Evolutionary conservation across 2,113 vertebrate genomes (phyloP), one percentile per base, ranked within the genome.

Genomic region (Strigops habroptila): DNA sequence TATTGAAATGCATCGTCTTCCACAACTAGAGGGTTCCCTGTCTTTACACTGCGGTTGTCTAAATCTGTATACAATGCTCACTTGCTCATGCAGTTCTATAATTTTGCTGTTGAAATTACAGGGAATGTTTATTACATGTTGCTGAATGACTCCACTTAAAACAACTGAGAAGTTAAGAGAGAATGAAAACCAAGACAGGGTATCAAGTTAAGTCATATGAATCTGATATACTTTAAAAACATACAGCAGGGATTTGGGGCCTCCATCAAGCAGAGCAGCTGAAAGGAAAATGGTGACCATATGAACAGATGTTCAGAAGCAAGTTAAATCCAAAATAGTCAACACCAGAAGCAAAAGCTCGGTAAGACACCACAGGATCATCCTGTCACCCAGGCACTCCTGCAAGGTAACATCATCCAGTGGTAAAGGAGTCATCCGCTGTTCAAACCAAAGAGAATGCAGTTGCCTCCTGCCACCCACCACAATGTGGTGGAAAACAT

Each of bases 181-280:
- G 63, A 88, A 95, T 63, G 91, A 93, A 96, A 97, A 96, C 80
- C 86, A 93, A 95, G 80, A 78, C 88, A 88, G 69, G 28, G 88
- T 95, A 95, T 95, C 95, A 90, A 94, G 82, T 96, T 92, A 90
- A 96, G 85, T 86, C 92, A 84, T 88, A 92, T 35, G 88, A 96
- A 96, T 85, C 83, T 4, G 62, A 93, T 94, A 86, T 59, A 88
- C 92, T 95, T 95, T 83, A 90, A 95, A 94, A 96, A 95, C 95
- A 84, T 79, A 96, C 74, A 94, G n/a, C 62, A 91, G 86, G 77
- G 83, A 96, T 95, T 92, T 94, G 77, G 95, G 65, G 91, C 92
- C 93, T 92, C 95, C 73, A 57, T 87, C 65, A 92, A 86, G 62
- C 33, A 62, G 35, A 69, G 86, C 86, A 94, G 95, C 68, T 94